phyloP scores from a whole-genome alignment of 2,888 invertebrate genomes.

The Stictocephala bisonia region DNA sequence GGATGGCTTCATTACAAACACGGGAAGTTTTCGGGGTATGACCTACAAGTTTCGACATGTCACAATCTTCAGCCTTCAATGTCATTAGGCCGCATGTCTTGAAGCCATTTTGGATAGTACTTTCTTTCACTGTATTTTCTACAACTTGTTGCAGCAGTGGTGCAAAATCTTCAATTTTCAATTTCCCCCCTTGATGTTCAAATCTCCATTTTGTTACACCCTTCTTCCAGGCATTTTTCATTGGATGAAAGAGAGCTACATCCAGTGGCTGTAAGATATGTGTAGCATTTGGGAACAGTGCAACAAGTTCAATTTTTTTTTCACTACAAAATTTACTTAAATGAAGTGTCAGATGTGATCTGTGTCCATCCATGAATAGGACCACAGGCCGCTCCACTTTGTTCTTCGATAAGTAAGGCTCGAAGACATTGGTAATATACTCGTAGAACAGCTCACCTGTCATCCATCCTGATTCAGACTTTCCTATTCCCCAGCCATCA shows the following conservation, averaged over 20 bases:
- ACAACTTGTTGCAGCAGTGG: background rate
- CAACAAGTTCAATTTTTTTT: slow-evolving; percentile 41
- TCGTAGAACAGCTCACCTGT: slow-evolving; percentile 63
- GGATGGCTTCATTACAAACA: no score
- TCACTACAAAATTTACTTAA: slow-evolving; percentile 32
- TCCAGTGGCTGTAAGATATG: slow-evolving; percentile 50
- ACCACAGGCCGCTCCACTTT: slow-evolving; percentile 62
- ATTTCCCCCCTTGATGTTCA: background rate
- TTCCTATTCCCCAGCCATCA: slow-evolving; percentile 62
- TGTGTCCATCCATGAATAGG: slow-evolving; percentile 64
- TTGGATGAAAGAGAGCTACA: slow-evolving; percentile 45
- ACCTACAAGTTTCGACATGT: background rate
- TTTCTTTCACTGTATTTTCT: background rate
- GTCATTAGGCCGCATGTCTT: background rate
- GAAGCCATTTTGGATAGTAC: background rate
- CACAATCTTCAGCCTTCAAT: background rate
- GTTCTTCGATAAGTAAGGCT: slow-evolving; percentile 61
- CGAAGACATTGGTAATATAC: slow-evolving; percentile 63
- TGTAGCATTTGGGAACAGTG: slow-evolving; percentile 46
- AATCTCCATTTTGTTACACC: slow-evolving; percentile 29
- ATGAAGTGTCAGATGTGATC: slow-evolving; percentile 58
- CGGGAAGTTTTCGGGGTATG: no score
- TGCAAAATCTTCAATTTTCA: background rate
- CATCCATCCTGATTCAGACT: slow-evolving; percentile 65
- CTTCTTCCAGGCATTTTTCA: slow-evolving; percentile 45